Percentiles rank a stretch among this genome's conserved stretches.
phyloP scores from a whole-genome alignment of 1,140 invertebrate genomes.

The Papilio dardanus region DNA sequence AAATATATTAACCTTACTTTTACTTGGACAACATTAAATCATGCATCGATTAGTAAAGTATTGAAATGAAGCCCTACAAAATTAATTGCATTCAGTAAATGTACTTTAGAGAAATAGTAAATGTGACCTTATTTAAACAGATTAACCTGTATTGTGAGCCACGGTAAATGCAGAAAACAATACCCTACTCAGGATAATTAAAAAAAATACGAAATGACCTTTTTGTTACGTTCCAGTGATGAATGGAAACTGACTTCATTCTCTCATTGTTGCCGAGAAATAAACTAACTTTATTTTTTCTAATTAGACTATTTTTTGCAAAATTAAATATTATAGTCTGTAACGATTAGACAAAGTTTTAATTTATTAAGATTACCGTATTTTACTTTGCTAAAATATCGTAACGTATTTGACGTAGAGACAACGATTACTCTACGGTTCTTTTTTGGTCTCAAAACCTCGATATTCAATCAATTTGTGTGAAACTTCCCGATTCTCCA shows the following conservation, averaged over 20 bases:
- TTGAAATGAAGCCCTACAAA: slow-evolving; percentile 36
- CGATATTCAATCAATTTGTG: too few relatives aligned
- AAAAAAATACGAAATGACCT: slow-evolving; percentile 12
- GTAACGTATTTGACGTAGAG: too few relatives aligned
- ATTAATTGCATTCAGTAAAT: slow-evolving; percentile 37
- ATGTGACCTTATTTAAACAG: slow-evolving; percentile 36
- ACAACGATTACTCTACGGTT: too few relatives aligned
- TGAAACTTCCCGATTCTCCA: too few relatives aligned
- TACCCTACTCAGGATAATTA: slow-evolving; percentile 18
- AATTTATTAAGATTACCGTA: too few relatives aligned
- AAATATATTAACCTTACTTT: not conserved
- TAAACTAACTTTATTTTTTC: not conserved
- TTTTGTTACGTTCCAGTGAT: slow-evolving; percentile 23
- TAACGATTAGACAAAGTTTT: too few relatives aligned
- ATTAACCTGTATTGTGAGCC: slow-evolving; percentile 28
- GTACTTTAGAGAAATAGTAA: slow-evolving; percentile 34
- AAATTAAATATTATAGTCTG: too few relatives aligned
- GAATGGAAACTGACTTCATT: slow-evolving; percentile 2
- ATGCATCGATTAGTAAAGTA: slow-evolving; percentile 31
- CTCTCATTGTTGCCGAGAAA: not conserved
- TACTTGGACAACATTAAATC: slow-evolving; percentile 29
- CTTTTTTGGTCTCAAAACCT: too few relatives aligned
- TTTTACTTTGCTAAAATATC: too few relatives aligned
- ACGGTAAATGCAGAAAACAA: slow-evolving; percentile 13
- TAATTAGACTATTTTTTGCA: not conserved